Evolutionary conservation across 2,888 invertebrate species (phyloP).

Genomic region (Poecilus cupreus): DNA sequence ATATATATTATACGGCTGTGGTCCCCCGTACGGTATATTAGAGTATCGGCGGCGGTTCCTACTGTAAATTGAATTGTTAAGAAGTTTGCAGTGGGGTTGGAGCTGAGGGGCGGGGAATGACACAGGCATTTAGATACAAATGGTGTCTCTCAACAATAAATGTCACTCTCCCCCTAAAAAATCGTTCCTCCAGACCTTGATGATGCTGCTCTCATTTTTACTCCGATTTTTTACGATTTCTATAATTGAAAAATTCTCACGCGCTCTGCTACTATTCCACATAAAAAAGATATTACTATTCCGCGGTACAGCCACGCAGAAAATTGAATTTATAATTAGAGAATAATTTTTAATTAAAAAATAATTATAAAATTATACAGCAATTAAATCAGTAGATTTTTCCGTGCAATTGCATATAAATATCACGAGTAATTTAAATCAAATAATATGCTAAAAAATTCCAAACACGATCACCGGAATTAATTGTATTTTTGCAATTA

Average conservation of each 20-base stretch:
- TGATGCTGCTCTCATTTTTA: neutral
- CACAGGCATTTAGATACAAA: slow-evolving; percentile 48
- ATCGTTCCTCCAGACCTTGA: neutral
- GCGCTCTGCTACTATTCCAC: neutral
- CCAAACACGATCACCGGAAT: neutral
- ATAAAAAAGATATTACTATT: neutral
- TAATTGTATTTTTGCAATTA: neutral
- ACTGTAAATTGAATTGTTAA: slow-evolving; percentile 57
- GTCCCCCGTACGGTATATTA: slow-evolving; percentile 27
- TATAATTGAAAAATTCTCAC: slow-evolving; percentile 19
- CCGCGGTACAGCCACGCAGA: no score
- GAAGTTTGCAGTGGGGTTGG: slow-evolving; percentile 18
- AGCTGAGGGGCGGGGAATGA: neutral
- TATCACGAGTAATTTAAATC: neutral
- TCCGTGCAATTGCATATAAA: neutral
- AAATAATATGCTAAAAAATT: neutral
- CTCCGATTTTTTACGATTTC: slow-evolving; percentile 23
- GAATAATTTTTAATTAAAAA: neutral
- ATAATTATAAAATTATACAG: neutral
- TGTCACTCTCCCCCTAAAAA: slow-evolving; percentile 32
- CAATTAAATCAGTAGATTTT: neutral
- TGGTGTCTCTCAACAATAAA: slow-evolving; percentile 42
- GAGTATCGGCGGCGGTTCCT: slow-evolving; percentile 20
- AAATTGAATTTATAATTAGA: no score
- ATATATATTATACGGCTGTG: slow-evolving; percentile 44